Percentiles rank a stretch among this genome's conserved stretches.
Conservation (phyloP, 2,113 vertebrate genomes). For the Varanus komodoensis region DNA sequence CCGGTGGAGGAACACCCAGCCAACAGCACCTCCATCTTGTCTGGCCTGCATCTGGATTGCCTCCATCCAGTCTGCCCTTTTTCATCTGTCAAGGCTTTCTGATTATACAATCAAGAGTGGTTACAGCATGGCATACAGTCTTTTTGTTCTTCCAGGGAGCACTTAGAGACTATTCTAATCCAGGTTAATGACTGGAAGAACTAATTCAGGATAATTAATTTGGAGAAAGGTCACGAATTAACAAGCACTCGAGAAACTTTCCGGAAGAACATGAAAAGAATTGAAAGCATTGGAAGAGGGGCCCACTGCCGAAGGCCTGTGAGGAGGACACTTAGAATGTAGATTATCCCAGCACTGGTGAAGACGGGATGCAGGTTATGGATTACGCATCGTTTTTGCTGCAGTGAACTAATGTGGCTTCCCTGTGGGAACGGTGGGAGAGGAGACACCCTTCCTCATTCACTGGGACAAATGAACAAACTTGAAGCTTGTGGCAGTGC, state of each 20-base stretch:
- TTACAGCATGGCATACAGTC: neutral
- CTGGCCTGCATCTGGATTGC: no score
- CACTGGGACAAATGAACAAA: no score
- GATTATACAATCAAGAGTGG: neutral
- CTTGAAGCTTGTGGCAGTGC: neutral
- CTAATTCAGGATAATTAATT: constrained; percentile 22
- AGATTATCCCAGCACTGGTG: no score
- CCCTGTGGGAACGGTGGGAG: neutral
- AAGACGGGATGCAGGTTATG: no score
- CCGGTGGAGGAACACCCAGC: no score
- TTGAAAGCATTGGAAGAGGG: neutral
- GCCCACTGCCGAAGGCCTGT: no score
- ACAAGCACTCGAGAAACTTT: constrained; percentile 17
- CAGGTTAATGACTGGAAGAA: constrained; percentile 8
- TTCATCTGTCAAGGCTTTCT: neutral
- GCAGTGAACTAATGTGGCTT: neutral
- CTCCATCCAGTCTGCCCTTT: neutral
- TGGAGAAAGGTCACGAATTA: constrained; percentile 26
- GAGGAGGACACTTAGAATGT: no score
- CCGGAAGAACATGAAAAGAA: constrained; percentile 24
- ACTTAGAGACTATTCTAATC: neutral
- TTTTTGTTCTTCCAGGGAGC: constrained; percentile 4
- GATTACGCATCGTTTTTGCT: neutral
- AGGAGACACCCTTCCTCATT: neutral
- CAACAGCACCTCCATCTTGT: no score